These are phyloP conservation scores for Muntiacus muntjak DNA, from an alignment of 2,113 vertebrate species.

Conservation along the genomic window DNA sequence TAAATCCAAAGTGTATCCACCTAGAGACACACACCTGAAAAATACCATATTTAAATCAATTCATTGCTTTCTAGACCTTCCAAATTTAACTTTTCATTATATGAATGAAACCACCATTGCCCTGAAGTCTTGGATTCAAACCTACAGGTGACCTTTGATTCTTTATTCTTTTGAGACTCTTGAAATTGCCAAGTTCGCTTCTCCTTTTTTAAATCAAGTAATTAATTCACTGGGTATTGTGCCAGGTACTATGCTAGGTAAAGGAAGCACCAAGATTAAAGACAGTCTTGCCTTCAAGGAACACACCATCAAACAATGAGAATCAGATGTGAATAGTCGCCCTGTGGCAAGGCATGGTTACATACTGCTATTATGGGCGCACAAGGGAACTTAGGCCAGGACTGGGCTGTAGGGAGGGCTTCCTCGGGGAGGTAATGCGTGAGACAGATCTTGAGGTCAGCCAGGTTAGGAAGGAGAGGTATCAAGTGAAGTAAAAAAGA, in stretches of 20 bases:
- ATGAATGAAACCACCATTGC: neutral
- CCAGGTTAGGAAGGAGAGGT: neutral
- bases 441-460: neutral
- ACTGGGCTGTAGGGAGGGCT: neutral
- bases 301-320: neutral
- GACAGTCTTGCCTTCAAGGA: neutral
- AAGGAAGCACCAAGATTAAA: neutral
- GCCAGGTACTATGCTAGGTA: neutral
- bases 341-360: neutral
- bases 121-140: neutral
- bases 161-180: neutral
- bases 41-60: neutral
- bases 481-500: neutral
- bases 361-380: neutral
- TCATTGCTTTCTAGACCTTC: neutral
- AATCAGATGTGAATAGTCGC: neutral
- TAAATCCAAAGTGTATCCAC: neutral
- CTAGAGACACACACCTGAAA: neutral
- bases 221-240: neutral
- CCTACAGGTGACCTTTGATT: neutral
- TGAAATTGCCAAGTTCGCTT: neutral
- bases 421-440: neutral
- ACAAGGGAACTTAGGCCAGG: neutral
- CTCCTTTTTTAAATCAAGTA: neutral
- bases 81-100: neutral